A percentile compares a stretch with the other conserved stretches of the same genome.
Evolutionary conservation across 2,797 vertebrate species (phyloP).

Genomic region (Chloroceryle amazona): DNA sequence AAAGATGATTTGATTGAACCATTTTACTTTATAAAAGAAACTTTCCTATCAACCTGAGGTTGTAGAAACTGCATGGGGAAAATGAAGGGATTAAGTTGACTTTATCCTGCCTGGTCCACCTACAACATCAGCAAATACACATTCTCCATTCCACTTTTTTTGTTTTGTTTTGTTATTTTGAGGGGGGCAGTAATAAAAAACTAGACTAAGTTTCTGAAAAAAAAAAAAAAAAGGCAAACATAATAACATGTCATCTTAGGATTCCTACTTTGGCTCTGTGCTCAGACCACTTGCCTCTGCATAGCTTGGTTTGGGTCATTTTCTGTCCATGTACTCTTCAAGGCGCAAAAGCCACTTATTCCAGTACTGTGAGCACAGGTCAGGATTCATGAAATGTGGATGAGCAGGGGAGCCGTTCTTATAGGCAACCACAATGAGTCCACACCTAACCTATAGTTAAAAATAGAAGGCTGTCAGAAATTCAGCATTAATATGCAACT

Average conservation of each 20-base stretch:
- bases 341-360: slow-evolving; percentile 91
- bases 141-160: not conserved
- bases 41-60: not conserved
- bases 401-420: slow-evolving; percentile 94
- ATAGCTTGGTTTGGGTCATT: not conserved
- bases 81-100: not conserved
- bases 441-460: slow-evolving; percentile 86
- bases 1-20: not conserved
- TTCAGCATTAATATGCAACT: not conserved
- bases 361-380: slow-evolving; percentile 90
- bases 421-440: slow-evolving; percentile 95
- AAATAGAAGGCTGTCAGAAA: not conserved
- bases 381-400: slow-evolving; percentile 85
- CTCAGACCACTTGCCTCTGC: not conserved
- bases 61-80: not conserved
- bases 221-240: not conserved
- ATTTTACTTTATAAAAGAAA: not conserved
- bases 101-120: not conserved
- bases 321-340: slow-evolving; percentile 85
- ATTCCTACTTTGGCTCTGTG: not conserved
- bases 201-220: not conserved
- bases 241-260: not conserved
- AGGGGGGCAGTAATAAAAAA: not conserved
- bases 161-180: too few species aligned
- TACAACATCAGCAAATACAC: not conserved